A percentile compares a stretch with the other conserved stretches of the same genome.
phyloP scores from a whole-genome alignment of 2,113 vertebrate genomes.

The Copsychus sechellarum region DNA sequence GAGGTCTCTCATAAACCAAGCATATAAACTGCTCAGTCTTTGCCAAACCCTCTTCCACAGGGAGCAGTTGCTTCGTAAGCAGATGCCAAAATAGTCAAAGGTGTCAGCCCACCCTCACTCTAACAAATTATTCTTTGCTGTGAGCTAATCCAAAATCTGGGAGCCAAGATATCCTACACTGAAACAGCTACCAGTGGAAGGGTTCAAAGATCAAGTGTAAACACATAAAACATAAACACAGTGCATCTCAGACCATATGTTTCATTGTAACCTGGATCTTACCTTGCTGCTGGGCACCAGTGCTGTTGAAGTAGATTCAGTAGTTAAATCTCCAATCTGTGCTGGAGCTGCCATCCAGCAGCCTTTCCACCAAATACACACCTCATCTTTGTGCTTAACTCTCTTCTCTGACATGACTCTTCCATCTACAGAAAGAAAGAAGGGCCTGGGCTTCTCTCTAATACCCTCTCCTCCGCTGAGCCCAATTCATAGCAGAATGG shows the following conservation, averaged over 20 bases:
- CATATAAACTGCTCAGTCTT: background rate
- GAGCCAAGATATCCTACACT: background rate
- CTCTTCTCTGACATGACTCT: fast-evolving
- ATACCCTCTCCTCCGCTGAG: background rate
- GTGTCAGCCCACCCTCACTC: background rate
- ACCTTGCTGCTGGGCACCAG: background rate
- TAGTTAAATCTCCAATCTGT: background rate
- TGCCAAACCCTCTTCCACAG: background rate
- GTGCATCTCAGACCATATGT: background rate
- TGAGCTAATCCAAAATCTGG: background rate
- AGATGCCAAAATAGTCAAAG: background rate
- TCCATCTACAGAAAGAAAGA: background rate
- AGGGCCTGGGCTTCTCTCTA: background rate
- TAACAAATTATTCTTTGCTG: background rate
- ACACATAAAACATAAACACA: background rate
- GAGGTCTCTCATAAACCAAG: background rate
- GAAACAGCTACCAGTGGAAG: background rate
- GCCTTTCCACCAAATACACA: background rate
- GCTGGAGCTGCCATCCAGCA: background rate
- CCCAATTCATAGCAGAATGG: background rate
- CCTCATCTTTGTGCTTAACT: background rate
- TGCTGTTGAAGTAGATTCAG: background rate
- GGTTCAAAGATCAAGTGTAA: background rate
- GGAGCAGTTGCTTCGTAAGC: background rate
- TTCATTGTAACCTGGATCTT: background rate